Percentiles rank a stretch among this genome's conserved stretches.
Evolutionary conservation across 2,888 invertebrate genomes (phyloP).

Genomic region (Pasiphila rectangulata): DNA sequence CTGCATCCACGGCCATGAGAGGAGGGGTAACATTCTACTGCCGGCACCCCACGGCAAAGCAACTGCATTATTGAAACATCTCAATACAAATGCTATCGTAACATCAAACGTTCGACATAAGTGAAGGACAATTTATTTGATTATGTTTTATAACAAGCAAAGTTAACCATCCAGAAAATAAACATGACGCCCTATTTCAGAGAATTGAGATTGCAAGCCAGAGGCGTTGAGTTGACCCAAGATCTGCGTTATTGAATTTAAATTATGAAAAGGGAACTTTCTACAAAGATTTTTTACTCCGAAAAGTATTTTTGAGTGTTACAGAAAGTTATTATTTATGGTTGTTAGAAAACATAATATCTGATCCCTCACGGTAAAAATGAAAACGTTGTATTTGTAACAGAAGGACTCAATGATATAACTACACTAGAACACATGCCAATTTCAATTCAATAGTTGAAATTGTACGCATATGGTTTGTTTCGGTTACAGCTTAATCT

Average conservation of each 20-base stretch:
- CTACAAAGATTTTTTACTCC: constrained; percentile 1
- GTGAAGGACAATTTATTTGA: constrained; percentile 25
- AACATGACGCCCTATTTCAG: constrained; percentile 57
- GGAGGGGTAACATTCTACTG: no score
- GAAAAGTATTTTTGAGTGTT: no score
- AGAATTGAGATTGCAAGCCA: constrained; percentile 54
- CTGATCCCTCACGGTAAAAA: not conserved
- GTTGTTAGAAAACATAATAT: no score
- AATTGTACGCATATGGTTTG: constrained; percentile 50
- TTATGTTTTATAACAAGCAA: constrained; percentile 45
- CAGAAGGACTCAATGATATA: constrained; percentile 32
- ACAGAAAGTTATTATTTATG: no score
- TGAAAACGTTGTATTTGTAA: constrained; percentile 5
- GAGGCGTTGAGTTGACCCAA: constrained; percentile 52
- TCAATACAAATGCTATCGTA: no score
- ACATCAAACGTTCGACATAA: not conserved
- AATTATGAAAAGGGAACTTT: constrained; percentile 64
- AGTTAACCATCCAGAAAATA: constrained; percentile 68
- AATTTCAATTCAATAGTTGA: constrained; percentile 41
- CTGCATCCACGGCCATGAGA: no score
- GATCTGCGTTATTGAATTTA: constrained; percentile 62
- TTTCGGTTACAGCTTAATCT: constrained; percentile 39
- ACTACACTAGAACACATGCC: constrained; percentile 54
- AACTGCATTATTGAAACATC: no score
- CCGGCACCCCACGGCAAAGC: no score